phyloP scores from a whole-genome alignment of 2,113 vertebrate genomes.

The Sitta europaea region DNA sequence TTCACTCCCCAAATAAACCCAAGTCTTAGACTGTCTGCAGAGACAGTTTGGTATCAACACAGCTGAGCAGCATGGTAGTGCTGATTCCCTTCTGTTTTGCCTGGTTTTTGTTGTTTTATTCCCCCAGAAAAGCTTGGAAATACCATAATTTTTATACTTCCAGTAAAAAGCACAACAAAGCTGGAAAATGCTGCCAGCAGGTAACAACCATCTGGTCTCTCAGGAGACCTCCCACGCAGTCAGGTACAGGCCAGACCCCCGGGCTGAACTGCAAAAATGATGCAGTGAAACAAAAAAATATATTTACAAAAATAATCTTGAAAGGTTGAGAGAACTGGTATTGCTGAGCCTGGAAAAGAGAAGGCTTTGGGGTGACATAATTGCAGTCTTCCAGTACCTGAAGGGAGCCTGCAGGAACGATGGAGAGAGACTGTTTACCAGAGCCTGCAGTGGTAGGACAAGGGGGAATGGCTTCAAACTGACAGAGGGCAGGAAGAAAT shows the following conservation, averaged over 20 bases:
- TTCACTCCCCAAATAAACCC: neutral
- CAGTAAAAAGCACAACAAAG: neutral
- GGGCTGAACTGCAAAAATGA: neutral
- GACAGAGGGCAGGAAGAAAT: neutral
- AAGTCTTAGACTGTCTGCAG: neutral
- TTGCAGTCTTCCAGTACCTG: neutral
- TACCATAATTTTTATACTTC: neutral
- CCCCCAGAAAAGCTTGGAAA: neutral
- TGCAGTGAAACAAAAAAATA: neutral
- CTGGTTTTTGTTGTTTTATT: fast-evolving
- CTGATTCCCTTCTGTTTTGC: neutral
- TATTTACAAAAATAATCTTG: neutral
- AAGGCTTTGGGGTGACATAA: neutral
- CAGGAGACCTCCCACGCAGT: fast-evolving
- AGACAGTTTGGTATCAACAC: neutral
- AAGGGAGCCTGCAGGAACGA: neutral
- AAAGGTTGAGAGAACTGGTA: neutral
- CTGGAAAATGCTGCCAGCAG: neutral
- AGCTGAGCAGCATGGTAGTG: neutral
- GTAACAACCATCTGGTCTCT: neutral
- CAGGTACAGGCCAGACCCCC: neutral
- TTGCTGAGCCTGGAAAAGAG: neutral
- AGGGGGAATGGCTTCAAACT: neutral
- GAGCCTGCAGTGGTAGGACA: neutral
- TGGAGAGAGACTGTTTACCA: neutral